These are phyloP conservation scores for Anthoscopus minutus DNA, from an alignment of 2,113 vertebrate species.

Conservation along the genomic window DNA sequence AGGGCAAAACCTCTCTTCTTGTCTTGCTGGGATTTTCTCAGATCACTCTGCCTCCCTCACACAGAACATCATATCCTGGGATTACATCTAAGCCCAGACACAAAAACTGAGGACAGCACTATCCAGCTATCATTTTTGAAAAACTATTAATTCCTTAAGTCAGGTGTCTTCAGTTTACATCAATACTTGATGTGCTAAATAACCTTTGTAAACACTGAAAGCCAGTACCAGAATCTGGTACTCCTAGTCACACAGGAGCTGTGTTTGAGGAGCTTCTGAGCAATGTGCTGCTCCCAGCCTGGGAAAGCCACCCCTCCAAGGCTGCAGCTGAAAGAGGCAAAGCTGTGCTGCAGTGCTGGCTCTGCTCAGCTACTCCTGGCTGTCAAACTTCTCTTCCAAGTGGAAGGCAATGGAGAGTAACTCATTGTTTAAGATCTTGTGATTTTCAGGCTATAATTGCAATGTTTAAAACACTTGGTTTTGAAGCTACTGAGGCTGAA, in stretches of 20 bases:
- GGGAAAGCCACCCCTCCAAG: background rate
- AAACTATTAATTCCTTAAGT: background rate
- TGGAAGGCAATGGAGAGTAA: background rate
- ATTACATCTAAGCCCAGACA: background rate
- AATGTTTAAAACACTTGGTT: background rate
- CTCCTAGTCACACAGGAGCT: background rate
- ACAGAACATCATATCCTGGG: background rate
- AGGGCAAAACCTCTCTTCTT: background rate
- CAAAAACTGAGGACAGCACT: background rate
- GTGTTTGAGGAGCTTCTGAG: background rate
- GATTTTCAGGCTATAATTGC: background rate
- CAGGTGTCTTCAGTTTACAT: background rate
- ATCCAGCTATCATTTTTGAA: background rate
- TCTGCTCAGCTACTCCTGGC: background rate
- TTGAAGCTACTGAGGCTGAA: background rate
- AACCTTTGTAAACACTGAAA: background rate
- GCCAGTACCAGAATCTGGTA: background rate
- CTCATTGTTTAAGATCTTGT: background rate
- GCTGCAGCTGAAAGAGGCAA: background rate
- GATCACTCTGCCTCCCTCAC: background rate
- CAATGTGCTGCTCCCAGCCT: background rate
- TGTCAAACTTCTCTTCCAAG: background rate
- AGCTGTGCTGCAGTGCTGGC: background rate
- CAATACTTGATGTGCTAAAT: background rate
- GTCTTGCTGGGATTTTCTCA: background rate